Base-by-base conservation (phyloP, 2,888 invertebrate species). In the Boloria euphrosyne region DNA sequence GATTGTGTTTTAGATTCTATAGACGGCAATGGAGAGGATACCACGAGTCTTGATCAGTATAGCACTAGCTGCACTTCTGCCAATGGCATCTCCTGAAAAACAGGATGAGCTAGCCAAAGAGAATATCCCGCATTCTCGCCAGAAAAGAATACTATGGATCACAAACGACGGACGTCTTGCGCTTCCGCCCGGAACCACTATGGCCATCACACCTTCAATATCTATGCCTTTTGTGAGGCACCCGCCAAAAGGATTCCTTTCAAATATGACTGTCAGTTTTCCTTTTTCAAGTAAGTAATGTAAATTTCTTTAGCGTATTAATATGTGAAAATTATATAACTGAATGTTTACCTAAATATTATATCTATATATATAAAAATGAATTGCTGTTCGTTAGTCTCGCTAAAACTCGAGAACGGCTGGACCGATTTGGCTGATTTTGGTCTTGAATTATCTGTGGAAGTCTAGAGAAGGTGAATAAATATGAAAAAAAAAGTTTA, bases 81-180 rank as follows among this genome's bases (percentile, higher is more conserved):
- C 92, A 2, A 86, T 90, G 79, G 90, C 84, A 27, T 84, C 90
- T 62, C 81, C 85, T 1, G 79, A 84, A 62, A 77, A 72, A 68
- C 79, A 82, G 60, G 86, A 85, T 47, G 79, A 80, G 27, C 69
- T 83, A 52, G 81, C 87, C 47, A 90, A 90, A 73, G 88, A 92
- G 71, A 82, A 91, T 70, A 80, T 89, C 73, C 93, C 94, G 47
- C 96, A 96, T 86, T 96, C 96, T 50, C 92, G 97, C 69, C 96
- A 96, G 82, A 97, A 97, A 83, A 94, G 97, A 78, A 93, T 97
- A 75, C 91, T 97, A 52, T 97, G 97, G 97, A 94, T 97, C 71
- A 97, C 97, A 13, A 95, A 96, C 72, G 97, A 97, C 82, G 97
- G 97, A 1, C 92, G 97, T 6, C 86, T 97, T 76, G 97, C 97